Base-by-base conservation (phyloP, 2,113 vertebrate species). In the Trochalopteron elliotii region DNA sequence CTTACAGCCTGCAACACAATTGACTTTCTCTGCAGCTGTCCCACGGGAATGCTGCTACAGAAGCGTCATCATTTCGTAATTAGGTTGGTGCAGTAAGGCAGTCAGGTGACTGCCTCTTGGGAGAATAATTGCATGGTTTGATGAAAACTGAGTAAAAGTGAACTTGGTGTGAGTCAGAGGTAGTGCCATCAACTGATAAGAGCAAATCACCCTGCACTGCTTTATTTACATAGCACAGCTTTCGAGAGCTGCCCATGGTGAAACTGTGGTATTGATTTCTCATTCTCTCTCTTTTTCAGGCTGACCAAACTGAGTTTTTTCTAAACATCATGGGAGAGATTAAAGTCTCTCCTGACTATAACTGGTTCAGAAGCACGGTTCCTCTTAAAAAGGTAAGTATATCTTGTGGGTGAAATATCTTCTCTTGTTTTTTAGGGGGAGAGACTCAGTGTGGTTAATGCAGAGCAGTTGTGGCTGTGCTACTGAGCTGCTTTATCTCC, bases 361-460 rank as follows among this genome's bases (percentile, higher is more conserved):
- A 99, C 98, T 99, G 99, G 99, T 99, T 99, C 97, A 98, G 99
- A 97, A 99, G 99, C 97, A 99, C 99, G 6, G 99, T 99, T 92
- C 99, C 99, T 37, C 98, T 99, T 90, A 99, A 99, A 97, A 99
- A 98, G 98, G 99, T 99, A 97, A 37, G 99, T 98, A 84, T 40
- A 17, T 85, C 33, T 55, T 31, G 6, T 39, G 85, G 82, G 49
- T 74, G 39, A 57, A 83, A 45, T 44, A 37, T 45, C 27, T 79
- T 56, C 53, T 88, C 16, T n/a, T 7, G 5, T 44, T 63, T 50
- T 70, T 45, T 7, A 30, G 22, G 39, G 35, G 35, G 6, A n/a
- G 18, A 37, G 30, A 28, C 19, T 20, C 2, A 9, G 11, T 47
- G 17, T 50, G 39, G 55, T 44, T 55, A 53, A 80, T 22, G 55